Evolutionary conservation across 2,888 invertebrate species (phyloP).

Genomic region (Drosophila testacea): DNA sequence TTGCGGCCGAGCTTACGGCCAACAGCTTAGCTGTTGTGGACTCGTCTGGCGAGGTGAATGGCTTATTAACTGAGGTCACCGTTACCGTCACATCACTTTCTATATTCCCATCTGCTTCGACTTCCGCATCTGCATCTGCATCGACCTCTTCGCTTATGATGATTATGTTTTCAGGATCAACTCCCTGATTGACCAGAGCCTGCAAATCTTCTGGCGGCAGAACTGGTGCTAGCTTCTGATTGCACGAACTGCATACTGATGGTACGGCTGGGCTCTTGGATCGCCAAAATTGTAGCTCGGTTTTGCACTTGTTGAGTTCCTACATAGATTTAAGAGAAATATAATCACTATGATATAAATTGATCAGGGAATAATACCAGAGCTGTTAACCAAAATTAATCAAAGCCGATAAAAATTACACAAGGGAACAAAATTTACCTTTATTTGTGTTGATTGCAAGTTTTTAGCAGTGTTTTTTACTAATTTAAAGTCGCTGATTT

Average conservation of each 20-base stretch:
- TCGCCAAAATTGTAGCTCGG: conserved; percentile 95
- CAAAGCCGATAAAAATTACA: too few species aligned
- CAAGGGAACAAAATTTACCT: too few species aligned
- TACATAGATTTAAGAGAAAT: conserved; percentile 80
- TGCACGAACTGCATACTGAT: conserved; percentile 90
- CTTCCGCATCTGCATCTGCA: conserved; percentile 52
- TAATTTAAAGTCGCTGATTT: too few species aligned
- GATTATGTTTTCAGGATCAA: conserved; percentile 86
- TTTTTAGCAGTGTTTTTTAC: too few species aligned
- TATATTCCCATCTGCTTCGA: conserved; percentile 12
- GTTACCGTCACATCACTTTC: conserved; percentile 58
- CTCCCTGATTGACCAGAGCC: conserved; percentile 87
- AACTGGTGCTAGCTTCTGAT: conserved; percentile 86
- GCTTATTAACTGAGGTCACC: conserved; percentile 37
- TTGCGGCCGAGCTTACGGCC: conserved; percentile 81
- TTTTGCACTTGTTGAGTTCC: conserved; percentile 96
- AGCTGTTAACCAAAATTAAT: too few species aligned
- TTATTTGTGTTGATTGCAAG: too few species aligned
- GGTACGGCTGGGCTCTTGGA: conserved; percentile 93
- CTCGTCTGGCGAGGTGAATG: conserved; percentile 83
- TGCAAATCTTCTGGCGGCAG: conserved; percentile 88
- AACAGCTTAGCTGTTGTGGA: conserved; percentile 83
- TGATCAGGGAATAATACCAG: too few species aligned
- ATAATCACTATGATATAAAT: not conserved
- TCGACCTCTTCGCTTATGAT: conserved; percentile 82